These are phyloP conservation scores for Drosophila tsacasi DNA, from an alignment of 1,140 invertebrate species.

Conservation along the genomic window DNA sequence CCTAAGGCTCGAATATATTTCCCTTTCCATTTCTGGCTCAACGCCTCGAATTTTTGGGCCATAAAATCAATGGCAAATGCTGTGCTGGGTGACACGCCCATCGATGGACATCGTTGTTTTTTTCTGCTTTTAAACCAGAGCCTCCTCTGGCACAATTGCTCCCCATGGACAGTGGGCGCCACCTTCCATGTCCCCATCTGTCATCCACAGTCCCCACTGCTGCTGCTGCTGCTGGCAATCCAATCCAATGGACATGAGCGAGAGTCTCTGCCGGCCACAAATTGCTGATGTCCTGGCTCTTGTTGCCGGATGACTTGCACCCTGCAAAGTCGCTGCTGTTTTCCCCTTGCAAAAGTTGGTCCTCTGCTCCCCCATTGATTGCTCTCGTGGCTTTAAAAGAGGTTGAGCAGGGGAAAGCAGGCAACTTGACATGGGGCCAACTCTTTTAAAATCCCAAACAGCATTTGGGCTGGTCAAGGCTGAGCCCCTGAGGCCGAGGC, in stretches of 20 bases:
- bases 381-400: constrained; percentile 12
- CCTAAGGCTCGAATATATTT: constrained; percentile 13
- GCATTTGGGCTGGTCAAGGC: constrained; percentile 53
- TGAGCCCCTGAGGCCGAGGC: constrained; percentile 14
- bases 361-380: constrained; percentile 16
- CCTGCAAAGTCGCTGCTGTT: neutral
- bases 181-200: constrained; percentile 43
- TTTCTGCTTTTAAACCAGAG: constrained; percentile 17
- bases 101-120: constrained; percentile 29
- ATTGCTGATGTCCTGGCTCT: constrained; percentile 52
- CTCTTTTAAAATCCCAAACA: constrained; percentile 51
- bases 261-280: constrained; percentile 49
- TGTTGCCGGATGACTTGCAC: constrained; percentile 12
- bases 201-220: constrained; percentile 49
- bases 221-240: constrained; percentile 17
- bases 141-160: constrained; percentile 40
- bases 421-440: constrained; percentile 43
- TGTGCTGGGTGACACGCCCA: constrained; percentile 42
- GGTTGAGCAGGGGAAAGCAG: neutral
- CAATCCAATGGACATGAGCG: constrained; percentile 44
- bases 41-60: constrained; percentile 29
- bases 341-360: neutral
- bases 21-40: constrained; percentile 16
- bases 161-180: constrained; percentile 22
- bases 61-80: constrained; percentile 66